Evolutionary conservation across 2,888 invertebrate species (phyloP).

Genomic region (Hydropsyche betteni): DNA sequence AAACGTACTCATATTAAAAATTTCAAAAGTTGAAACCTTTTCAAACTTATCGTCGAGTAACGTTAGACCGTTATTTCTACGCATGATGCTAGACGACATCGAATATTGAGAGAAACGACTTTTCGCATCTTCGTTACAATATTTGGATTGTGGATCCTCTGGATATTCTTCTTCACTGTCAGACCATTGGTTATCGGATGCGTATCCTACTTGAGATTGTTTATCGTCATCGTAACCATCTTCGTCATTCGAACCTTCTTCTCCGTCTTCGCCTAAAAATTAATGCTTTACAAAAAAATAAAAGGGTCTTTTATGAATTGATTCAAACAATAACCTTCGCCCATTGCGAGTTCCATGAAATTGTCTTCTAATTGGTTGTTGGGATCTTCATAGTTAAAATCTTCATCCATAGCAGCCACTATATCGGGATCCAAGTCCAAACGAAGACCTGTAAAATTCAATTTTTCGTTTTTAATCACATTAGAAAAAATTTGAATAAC

Average conservation of each 20-base stretch:
- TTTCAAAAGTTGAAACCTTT: slow-evolving; percentile 64
- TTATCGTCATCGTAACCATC: slow-evolving; percentile 63
- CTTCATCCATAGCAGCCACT: slow-evolving; percentile 91
- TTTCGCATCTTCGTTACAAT: slow-evolving; percentile 78
- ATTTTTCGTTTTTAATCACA: neutral
- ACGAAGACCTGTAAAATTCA: slow-evolving; percentile 60
- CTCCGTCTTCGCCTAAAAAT: slow-evolving; percentile 53
- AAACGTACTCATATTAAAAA: neutral
- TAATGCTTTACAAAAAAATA: slow-evolving; percentile 5
- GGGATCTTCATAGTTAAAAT: slow-evolving; percentile 86
- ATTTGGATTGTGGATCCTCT: slow-evolving; percentile 60
- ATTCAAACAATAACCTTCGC: slow-evolving; percentile 56
- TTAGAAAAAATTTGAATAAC: neutral
- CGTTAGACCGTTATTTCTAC: slow-evolving; percentile 82
- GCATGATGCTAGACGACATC: slow-evolving; percentile 90
- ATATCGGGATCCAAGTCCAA: slow-evolving; percentile 91
- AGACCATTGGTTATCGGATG: slow-evolving; percentile 53
- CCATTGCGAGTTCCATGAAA: slow-evolving; percentile 86
- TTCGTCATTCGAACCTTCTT: slow-evolving; percentile 56
- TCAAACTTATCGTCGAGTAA: slow-evolving; percentile 90
- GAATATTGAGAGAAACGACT: slow-evolving; percentile 93
- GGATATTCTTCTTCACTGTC: slow-evolving; percentile 53
- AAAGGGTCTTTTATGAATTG: neutral
- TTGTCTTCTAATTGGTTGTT: slow-evolving; percentile 90
- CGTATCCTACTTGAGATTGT: slow-evolving; percentile 63